Base-by-base conservation (phyloP, 2,113 vertebrate genomes). In the Melierax canorus region DNA sequence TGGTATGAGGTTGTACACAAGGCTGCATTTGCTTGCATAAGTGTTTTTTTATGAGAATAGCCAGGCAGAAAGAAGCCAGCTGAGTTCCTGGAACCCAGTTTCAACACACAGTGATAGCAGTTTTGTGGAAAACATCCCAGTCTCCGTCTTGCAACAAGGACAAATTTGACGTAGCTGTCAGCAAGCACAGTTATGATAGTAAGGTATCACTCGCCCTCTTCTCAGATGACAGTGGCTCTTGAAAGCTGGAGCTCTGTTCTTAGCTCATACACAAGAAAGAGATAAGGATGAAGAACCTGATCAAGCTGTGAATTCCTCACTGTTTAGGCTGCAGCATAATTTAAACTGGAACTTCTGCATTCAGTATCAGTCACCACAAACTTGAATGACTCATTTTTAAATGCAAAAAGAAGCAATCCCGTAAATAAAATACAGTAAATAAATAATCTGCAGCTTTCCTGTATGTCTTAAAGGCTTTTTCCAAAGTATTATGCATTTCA, bases 301-400 rank as follows among this genome's bases (percentile, higher is more conserved):
- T 60, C 36, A 95, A 94, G 67, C 77, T 73, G 36, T 48, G 74
- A 93, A 91, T 95, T 92, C 90, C 81, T 90, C 45, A 36, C 58
- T 78, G 48, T 62, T 93, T 56, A 82, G 90, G 16, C 77, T 85
- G 74, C 69, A n/a, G 51, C 24, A 39, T 29, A 64, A 87, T 64
- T 90, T 51, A 73, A 87, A 82, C 21, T 68, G 71, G 39, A 39
- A 93, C 64, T 83, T 55, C 62, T 81, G 53, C 68, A 81, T 55
- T 84, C 74, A 50, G 2, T 32, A 81, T 46, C 55, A 73, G 60
- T 12, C 39, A 80, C 17, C 0, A 0, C 55, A 87, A 60, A 78
- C 16, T 27, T 46, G 22, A 89, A 73, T 63, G 9, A 18, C 26
- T 58, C 27, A 56, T 78, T 92, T 72, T 41, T 39, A 32, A 93